Percentiles rank a stretch among this genome's conserved stretches.
phyloP scores from a whole-genome alignment of 2,113 vertebrate species.

The Sylvilagus bachmani region DNA sequence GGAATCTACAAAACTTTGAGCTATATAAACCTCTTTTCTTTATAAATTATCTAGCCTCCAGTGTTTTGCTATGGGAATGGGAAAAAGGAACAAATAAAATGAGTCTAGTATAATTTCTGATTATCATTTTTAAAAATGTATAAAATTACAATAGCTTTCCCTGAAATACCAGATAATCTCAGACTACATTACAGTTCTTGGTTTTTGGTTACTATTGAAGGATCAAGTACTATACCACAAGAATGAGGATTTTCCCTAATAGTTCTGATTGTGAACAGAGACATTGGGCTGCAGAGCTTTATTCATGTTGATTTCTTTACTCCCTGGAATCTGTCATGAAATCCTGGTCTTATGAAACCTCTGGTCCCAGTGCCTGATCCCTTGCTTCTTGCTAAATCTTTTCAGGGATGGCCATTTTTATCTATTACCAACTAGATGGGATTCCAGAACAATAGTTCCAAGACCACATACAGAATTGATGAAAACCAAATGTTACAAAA shows the following conservation, averaged over 20 bases:
- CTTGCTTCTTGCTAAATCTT: conserved; percentile 49
- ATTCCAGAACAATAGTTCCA: conserved; percentile 34
- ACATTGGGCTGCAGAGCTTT: too few relatives aligned
- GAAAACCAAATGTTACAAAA: conserved; percentile 41
- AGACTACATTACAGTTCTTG: conserved; percentile 55
- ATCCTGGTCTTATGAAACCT: background rate
- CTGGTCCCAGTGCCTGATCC: background rate
- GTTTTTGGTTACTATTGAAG: conserved; percentile 47
- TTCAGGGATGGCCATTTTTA: conserved; percentile 3
- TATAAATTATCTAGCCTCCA: background rate
- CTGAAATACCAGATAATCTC: conserved; percentile 24
- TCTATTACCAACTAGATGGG: conserved; percentile 10
- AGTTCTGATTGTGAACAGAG: conserved; percentile 51
- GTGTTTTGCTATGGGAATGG: too few relatives aligned
- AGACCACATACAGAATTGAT: conserved; percentile 38
- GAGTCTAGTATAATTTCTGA: background rate
- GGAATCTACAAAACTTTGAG: too few relatives aligned
- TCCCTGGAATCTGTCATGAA: conserved; percentile 32
- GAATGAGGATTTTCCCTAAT: conserved; percentile 48
- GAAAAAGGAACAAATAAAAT: background rate
- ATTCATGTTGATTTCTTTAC: background rate
- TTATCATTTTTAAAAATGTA: conserved; percentile 1
- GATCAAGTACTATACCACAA: conserved; percentile 28
- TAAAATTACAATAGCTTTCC: background rate
- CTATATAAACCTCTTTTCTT: too few relatives aligned